phyloP scores from a whole-genome alignment of 2,113 vertebrate genomes.

The Podarcis cretensis region DNA sequence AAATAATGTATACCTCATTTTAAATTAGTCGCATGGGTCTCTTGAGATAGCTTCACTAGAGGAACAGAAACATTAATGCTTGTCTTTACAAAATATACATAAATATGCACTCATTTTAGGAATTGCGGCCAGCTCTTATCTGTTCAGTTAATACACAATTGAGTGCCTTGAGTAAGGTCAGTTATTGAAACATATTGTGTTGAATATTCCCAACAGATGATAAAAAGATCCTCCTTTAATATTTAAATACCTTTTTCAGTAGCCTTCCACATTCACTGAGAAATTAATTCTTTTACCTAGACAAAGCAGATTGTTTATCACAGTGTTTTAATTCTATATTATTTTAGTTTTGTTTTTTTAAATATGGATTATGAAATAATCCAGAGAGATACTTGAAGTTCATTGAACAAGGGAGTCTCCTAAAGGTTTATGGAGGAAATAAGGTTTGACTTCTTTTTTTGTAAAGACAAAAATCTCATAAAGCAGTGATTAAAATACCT shows the following conservation, averaged over 20 bases:
- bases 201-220: background rate
- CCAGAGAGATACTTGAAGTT: background rate
- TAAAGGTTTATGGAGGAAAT: constrained; percentile 5
- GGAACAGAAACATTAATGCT: background rate
- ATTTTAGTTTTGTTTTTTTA: background rate
- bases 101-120: background rate
- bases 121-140: background rate
- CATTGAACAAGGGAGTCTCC: background rate
- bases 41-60: background rate
- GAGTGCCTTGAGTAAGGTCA: no score
- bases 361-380: background rate
- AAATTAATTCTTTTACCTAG: constrained; percentile 35
- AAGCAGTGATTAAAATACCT: constrained; percentile 15
- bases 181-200: background rate
- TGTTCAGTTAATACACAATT: background rate
- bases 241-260: constrained; percentile 34
- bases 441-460: constrained; percentile 6
- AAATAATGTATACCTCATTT: no score
- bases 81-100: background rate
- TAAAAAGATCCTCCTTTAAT: background rate
- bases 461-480: constrained; percentile 11
- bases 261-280: constrained; percentile 30
- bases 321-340: background rate
- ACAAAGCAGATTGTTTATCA: background rate
- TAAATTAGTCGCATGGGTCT: no score